phyloP scores from a whole-genome alignment of 1,140 invertebrate species.

The Scaptomyza hsui region DNA sequence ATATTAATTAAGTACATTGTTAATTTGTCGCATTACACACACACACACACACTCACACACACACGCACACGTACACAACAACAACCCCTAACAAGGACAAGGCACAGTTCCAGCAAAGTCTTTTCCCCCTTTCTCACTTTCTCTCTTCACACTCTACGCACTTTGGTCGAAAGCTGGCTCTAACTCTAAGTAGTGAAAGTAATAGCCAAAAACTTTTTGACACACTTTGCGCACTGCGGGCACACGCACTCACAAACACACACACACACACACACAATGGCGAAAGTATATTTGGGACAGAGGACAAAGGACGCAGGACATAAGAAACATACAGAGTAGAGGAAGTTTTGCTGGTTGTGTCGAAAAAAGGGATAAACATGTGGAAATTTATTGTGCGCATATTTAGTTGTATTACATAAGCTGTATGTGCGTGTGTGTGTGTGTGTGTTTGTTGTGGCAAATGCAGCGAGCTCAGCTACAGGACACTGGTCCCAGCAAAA shows the following conservation, averaged over 20 bases:
- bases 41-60: constrained; percentile 39
- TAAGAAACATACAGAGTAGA: constrained; percentile 32
- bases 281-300: constrained; percentile 28
- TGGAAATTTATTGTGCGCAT: constrained; percentile 65
- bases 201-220: constrained; percentile 72
- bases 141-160: neutral
- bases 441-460: constrained; percentile 38
- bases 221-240: constrained; percentile 62
- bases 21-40: constrained; percentile 76
- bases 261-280: constrained; percentile 4
- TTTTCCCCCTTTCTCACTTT: neutral
- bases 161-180: constrained; percentile 23
- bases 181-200: constrained; percentile 75
- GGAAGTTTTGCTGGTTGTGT: constrained; percentile 26
- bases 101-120: neutral
- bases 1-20: constrained; percentile 80
- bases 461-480: constrained; percentile 38
- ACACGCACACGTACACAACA: constrained; percentile 19
- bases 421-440: neutral
- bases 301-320: constrained; percentile 49
- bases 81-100: constrained; percentile 31
- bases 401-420: constrained; percentile 53
- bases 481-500: constrained; percentile 1
- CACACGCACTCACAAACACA: constrained; percentile 19
- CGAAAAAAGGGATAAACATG: constrained; percentile 72